These are phyloP conservation scores for Neodiprion virginianus DNA, from an alignment of 1,140 invertebrate genomes.

Conservation along the genomic window DNA sequence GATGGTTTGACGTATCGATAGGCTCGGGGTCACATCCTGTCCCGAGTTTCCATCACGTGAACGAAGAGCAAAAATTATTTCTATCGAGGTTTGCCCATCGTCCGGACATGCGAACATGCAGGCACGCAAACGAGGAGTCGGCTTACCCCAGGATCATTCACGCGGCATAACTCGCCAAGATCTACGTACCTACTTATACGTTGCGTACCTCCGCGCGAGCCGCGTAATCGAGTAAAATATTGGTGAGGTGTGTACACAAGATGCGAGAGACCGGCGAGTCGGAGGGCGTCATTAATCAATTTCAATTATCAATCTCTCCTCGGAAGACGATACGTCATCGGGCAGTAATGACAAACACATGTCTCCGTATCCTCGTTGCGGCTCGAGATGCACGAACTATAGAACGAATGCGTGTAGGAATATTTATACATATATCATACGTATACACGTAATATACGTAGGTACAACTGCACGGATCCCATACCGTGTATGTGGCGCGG, in stretches of 20 bases:
- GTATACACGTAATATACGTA: background rate
- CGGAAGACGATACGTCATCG: slow-evolving; percentile 12
- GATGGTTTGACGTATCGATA: slow-evolving; percentile 57
- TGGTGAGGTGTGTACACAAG: background rate
- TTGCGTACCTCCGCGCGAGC: too few relatives aligned
- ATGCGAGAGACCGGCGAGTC: background rate
- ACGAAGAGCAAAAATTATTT: too few relatives aligned
- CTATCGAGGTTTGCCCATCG: too few relatives aligned
- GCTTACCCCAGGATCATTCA: too few relatives aligned
- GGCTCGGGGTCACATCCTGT: slow-evolving; percentile 45
- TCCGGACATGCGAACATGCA: too few relatives aligned
- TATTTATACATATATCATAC: too few relatives aligned
- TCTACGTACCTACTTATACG: too few relatives aligned
- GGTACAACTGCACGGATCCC: background rate
- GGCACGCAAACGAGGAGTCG: too few relatives aligned
- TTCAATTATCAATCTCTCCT: background rate
- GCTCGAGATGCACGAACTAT: background rate
- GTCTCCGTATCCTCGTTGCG: slow-evolving; percentile 36
- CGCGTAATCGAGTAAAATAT: background rate
- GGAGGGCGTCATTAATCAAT: background rate
- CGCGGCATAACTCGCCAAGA: too few relatives aligned
- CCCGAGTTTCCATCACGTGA: slow-evolving; percentile 55
- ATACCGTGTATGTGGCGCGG: slow-evolving; percentile 16
- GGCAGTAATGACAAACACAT: slow-evolving; percentile 56
- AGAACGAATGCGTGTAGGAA: too few relatives aligned